phyloP scores from a whole-genome alignment of 2,888 invertebrate genomes.

The Lithodes maja region DNA sequence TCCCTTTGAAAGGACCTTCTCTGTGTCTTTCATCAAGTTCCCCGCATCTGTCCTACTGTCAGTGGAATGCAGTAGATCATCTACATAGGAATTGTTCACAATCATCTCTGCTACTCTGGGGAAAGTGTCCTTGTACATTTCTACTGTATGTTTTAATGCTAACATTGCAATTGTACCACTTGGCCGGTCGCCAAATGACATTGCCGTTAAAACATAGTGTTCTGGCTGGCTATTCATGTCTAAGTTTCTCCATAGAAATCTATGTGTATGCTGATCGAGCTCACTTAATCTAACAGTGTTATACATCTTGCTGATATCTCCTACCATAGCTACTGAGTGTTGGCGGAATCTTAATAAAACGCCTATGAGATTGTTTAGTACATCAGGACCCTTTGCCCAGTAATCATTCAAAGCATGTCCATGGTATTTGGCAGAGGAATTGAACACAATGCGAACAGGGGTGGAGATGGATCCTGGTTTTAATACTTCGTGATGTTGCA shows the following conservation, averaged over 20 bases:
- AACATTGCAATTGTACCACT: slow-evolving; percentile 10
- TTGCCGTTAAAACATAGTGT: slow-evolving; percentile 10
- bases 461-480: slow-evolving; percentile 33
- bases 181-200: slow-evolving; percentile 1
- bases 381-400: slow-evolving; percentile 43
- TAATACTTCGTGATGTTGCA: slow-evolving; percentile 28
- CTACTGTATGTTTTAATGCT: neutral
- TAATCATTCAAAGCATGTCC: slow-evolving; percentile 34
- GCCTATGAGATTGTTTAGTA: slow-evolving; percentile 18
- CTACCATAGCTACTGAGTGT: slow-evolving; percentile 7
- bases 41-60: slow-evolving; percentile 11
- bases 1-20: slow-evolving; percentile 15
- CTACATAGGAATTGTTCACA: slow-evolving; percentile 24
- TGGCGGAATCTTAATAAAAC: slow-evolving; percentile 32
- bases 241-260: slow-evolving; percentile 14
- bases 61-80: slow-evolving; percentile 29
- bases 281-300: slow-evolving; percentile 2
- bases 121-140: neutral
- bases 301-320: slow-evolving; percentile 31
- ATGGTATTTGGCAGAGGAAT: slow-evolving; percentile 39
- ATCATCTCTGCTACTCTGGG: neutral
- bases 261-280: slow-evolving; percentile 31
- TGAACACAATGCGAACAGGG: slow-evolving; percentile 29
- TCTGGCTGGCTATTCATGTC: neutral
- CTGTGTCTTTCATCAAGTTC: neutral